These are phyloP conservation scores for Microctenopoma stevenorrisi DNA, from an alignment of 2,797 vertebrate genomes.

Conservation along the genomic window DNA sequence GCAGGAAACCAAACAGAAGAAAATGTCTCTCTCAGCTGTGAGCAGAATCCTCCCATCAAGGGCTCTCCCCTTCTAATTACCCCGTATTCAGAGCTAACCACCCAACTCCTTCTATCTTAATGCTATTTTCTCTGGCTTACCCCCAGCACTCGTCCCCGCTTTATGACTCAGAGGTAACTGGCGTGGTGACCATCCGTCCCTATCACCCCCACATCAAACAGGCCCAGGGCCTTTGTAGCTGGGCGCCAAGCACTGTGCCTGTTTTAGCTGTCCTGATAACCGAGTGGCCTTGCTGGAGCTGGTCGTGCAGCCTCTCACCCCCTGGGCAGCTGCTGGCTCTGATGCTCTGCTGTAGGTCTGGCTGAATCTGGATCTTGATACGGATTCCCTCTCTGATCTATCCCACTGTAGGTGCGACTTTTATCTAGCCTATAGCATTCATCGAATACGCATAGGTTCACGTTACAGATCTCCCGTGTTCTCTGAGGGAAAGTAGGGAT, in stretches of 20 bases:
- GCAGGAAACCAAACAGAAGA: constrained; percentile 36
- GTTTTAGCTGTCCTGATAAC: constrained; percentile 73
- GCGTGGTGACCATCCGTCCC: constrained; percentile 65
- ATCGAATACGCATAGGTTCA: constrained; percentile 26
- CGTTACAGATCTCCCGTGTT: not conserved
- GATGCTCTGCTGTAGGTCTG: constrained; percentile 40
- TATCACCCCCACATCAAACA: constrained; percentile 75
- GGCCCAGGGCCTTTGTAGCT: constrained; percentile 62
- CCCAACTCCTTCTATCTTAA: constrained; percentile 29
- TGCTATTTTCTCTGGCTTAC: constrained; percentile 26
- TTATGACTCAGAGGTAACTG: constrained; percentile 67
- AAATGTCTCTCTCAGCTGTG: constrained; percentile 49
- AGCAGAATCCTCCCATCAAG: constrained; percentile 55
- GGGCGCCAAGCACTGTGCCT: constrained; percentile 56
- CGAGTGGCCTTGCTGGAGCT: constrained; percentile 51
- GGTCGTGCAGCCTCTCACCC: constrained; percentile 40
- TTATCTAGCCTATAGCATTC: constrained; percentile 2
- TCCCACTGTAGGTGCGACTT: constrained; percentile 17
- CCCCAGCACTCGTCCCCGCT: constrained; percentile 29
- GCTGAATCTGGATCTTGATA: constrained; percentile 46
- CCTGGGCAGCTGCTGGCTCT: constrained; percentile 30
- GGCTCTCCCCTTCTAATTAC: constrained; percentile 57
- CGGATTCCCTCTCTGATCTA: constrained; percentile 57
- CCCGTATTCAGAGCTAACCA: constrained; percentile 50
- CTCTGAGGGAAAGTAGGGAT: not conserved